Evolutionary conservation across 2,797 vertebrate genomes (phyloP).

Genomic region (Halcyon smyrnensis): DNA sequence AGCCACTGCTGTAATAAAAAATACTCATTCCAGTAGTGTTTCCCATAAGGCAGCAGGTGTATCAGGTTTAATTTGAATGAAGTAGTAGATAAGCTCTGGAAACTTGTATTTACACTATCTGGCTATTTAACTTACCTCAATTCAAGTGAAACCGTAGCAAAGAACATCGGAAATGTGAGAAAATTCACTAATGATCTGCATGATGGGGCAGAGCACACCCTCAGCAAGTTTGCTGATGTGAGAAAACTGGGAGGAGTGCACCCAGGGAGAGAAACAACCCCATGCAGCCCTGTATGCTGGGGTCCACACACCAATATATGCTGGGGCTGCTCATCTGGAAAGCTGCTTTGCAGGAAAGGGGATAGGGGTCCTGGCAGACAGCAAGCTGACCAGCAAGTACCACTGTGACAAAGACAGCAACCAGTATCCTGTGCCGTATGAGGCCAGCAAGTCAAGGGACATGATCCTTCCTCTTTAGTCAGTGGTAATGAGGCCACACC

Average conservation of each 20-base stretch:
- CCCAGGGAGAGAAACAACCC: not conserved
- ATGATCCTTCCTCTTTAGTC: not conserved
- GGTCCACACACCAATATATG: not conserved
- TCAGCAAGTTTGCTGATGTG: not conserved
- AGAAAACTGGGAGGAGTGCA: not conserved
- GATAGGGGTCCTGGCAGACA: not conserved
- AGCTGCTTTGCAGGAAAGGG: not conserved
- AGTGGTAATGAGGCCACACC: not conserved
- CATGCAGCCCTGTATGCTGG: too few species aligned
- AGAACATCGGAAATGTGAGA: not conserved
- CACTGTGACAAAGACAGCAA: not conserved
- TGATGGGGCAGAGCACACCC: not conserved
- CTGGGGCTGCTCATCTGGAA: not conserved
- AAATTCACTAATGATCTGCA: not conserved
- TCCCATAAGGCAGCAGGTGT: not conserved
- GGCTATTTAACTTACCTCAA: not conserved
- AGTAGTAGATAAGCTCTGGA: not conserved
- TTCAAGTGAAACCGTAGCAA: not conserved
- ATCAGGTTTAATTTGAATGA: not conserved
- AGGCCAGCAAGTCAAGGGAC: not conserved
- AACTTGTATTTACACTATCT: not conserved
- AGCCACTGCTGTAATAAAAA: not conserved
- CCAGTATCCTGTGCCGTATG: not conserved
- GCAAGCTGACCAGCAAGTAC: not conserved
- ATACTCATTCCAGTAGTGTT: not conserved